phyloP scores from a whole-genome alignment of 2,797 vertebrate species.

The Mustela erminea region DNA sequence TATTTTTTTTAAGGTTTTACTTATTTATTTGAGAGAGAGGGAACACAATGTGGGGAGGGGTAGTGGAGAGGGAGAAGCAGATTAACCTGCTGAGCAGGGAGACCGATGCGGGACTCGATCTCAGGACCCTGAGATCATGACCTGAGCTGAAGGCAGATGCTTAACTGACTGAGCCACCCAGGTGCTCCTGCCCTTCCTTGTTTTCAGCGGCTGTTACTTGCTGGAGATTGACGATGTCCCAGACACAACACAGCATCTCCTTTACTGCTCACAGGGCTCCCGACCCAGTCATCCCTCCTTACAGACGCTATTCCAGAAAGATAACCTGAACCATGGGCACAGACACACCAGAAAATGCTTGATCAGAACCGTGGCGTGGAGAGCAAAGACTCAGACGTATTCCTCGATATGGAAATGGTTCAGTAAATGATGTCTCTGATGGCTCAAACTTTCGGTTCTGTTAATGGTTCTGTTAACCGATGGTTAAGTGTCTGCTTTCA shows the following conservation, averaged over 20 bases:
- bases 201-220: background rate
- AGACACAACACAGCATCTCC: background rate
- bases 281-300: background rate
- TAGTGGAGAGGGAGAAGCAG: no score
- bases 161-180: no score
- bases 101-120: rapidly evolving
- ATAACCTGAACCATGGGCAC: background rate
- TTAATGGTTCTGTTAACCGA: no score
- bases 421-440: background rate
- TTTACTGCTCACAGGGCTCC: background rate
- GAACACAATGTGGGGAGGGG: no score
- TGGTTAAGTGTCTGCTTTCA: no score
- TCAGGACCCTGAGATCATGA: no score
- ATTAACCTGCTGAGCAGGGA: no score
- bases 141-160: no score
- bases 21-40: no score
- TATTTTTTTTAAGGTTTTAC: no score
- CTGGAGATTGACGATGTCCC: background rate
- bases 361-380: background rate
- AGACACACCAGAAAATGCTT: background rate
- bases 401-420: background rate
- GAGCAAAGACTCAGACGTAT: background rate
- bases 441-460: no score
- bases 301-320: background rate
- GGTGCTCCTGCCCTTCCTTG: no score